phyloP scores from a whole-genome alignment of 2,797 vertebrate species.

The Allochrocebus solatus region DNA sequence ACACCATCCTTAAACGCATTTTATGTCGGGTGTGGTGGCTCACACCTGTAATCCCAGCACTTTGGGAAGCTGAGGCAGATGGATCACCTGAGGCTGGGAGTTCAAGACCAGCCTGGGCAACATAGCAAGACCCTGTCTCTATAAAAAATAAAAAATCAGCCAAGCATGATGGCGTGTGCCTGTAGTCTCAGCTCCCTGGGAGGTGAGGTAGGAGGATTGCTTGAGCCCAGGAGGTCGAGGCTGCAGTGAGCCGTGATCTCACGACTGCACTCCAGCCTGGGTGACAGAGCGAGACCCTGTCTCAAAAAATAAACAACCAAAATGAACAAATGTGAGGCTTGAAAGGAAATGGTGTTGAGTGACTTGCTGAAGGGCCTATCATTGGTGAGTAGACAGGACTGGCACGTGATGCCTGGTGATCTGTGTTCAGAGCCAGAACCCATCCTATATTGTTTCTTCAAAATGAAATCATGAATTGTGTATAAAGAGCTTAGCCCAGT shows the following conservation, averaged over 20 bases:
- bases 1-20: background rate
- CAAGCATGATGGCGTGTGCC: background rate
- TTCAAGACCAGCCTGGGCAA: background rate
- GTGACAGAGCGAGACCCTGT: background rate
- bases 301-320: background rate
- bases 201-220: background rate
- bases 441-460: background rate
- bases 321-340: background rate
- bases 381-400: background rate
- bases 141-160: background rate
- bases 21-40: background rate
- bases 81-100: background rate
- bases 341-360: background rate
- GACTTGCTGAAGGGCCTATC: background rate
- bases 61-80: background rate
- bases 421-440: background rate
- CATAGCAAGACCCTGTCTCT: background rate
- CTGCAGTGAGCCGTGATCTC: background rate
- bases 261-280: background rate
- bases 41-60: background rate
- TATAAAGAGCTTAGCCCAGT: background rate
- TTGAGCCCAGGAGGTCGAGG: background rate
- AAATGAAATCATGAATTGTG: background rate
- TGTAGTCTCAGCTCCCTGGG: background rate
- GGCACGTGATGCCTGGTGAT: background rate